Base-by-base conservation (phyloP, 2,113 vertebrate species). In the Miniopterus natalensis region DNA sequence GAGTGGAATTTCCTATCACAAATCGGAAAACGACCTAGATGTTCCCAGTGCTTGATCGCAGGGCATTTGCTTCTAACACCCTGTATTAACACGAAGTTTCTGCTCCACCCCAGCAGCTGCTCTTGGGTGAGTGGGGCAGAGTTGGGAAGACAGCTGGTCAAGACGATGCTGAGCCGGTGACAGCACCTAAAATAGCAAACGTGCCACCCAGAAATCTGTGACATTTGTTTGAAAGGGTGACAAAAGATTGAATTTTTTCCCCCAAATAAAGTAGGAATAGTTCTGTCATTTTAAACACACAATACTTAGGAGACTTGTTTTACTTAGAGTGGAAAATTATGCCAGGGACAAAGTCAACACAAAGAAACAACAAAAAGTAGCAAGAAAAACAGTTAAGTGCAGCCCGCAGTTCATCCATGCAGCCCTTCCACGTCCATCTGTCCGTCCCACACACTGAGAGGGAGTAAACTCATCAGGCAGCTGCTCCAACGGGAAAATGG, bases 361-460 rank as follows among this genome's bases (percentile, higher is more conserved):
- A 98, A 98, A 98, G 97, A 98, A 98, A 98, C 98, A 98, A 98
- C 97, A 96, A 96, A 97, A 98, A 97, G 97, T 94, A 97, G 97
- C 98, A 97, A 98, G 95, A 97, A 98, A 98, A 98, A 98, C 96
- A 98, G 98, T 83, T 97, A 97, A 99, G 99, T 99, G 99, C 99
- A 99, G 99, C 99, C 92, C 15, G 98, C 98, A 98, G 98, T 98
- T 98, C 98, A 98, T 98, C 99, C 99, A 99, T 99, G 99, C 99
- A 99, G 99, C 99, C 98, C 98, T 88, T 94, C 98, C 98, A 99
- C 98, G 98, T 66, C 86, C 20, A 20, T 74, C 92, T 98, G 96
- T 98, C 92, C 8, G 10, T 75, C 71, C 99, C 98, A 99, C 98
- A 98, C 98, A 98, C 98, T 98, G 98, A 98, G 98, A 98, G n/a